Evolutionary conservation across 2,797 vertebrate genomes (phyloP).

Genomic region (Cuniculus paca): DNA sequence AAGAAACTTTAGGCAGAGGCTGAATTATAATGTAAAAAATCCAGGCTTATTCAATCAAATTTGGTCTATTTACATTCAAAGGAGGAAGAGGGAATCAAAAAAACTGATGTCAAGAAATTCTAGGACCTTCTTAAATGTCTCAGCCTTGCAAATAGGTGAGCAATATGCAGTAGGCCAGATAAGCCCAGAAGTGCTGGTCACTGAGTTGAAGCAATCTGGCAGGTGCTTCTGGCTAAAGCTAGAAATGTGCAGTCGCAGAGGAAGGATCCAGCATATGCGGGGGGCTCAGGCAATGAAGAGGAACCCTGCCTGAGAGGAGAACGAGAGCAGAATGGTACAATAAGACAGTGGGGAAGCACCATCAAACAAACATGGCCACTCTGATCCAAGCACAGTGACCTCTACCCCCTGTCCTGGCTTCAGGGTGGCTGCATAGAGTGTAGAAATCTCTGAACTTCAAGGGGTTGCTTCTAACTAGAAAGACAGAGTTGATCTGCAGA

Average conservation of each 20-base stretch:
- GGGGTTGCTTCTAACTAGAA: not conserved
- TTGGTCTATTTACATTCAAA: not conserved
- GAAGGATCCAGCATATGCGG: not conserved
- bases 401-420: not conserved
- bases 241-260: not conserved
- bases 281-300: not conserved
- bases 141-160: not conserved
- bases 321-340: not conserved
- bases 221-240: not conserved
- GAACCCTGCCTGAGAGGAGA: not conserved
- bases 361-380: not conserved
- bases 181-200: not conserved
- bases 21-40: constrained; percentile 43
- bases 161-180: not conserved
- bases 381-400: not conserved
- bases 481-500: not conserved
- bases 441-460: constrained; percentile 22
- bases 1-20: not conserved
- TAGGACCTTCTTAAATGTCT: not conserved
- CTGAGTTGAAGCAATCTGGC: not conserved
- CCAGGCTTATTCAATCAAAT: constrained; percentile 39
- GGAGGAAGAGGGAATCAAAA: not conserved
- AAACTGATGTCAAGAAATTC: not conserved
- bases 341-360: not conserved
- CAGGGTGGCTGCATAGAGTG: not conserved